Evolutionary conservation across 2,888 invertebrate genomes (phyloP).

Genomic region (Thalpophila matura): DNA sequence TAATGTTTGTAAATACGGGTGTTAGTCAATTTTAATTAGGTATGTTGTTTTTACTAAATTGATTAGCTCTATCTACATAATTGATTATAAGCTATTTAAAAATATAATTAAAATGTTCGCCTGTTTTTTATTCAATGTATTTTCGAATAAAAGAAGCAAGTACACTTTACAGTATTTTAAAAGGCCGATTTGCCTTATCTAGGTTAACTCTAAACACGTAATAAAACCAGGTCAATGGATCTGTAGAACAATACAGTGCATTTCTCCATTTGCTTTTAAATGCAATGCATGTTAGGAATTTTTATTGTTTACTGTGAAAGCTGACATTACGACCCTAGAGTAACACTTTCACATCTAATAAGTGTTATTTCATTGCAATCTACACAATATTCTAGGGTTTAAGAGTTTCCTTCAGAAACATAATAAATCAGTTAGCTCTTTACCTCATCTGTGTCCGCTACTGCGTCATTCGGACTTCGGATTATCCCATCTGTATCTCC

Average conservation of each 20-base stretch:
- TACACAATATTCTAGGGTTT: no score
- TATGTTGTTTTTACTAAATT: neutral
- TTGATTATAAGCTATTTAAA: neutral
- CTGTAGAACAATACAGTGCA: slow-evolving; percentile 55
- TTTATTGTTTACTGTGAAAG: slow-evolving; percentile 52
- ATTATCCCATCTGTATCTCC: no score
- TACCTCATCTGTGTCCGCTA: no score
- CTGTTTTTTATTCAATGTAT: neutral
- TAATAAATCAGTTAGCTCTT: no score
- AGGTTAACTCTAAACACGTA: slow-evolving; percentile 57
- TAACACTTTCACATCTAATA: slow-evolving; percentile 3
- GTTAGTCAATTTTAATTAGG: no score
- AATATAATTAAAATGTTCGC: no score
- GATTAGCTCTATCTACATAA: neutral
- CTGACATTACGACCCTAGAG: slow-evolving; percentile 13
- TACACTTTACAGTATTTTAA: slow-evolving; percentile 1
- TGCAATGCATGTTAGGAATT: slow-evolving; percentile 52
- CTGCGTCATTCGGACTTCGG: no score
- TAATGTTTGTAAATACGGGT: no score
- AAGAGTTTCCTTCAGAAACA: no score
- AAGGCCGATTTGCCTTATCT: slow-evolving; percentile 31
- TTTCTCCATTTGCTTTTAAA: slow-evolving; percentile 49
- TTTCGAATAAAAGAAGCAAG: neutral
- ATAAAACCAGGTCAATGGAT: slow-evolving; percentile 50
- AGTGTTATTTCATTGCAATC: neutral